Conservation (phyloP, 2,113 vertebrate species). For the Hypocryptadius cinnamomeus region DNA sequence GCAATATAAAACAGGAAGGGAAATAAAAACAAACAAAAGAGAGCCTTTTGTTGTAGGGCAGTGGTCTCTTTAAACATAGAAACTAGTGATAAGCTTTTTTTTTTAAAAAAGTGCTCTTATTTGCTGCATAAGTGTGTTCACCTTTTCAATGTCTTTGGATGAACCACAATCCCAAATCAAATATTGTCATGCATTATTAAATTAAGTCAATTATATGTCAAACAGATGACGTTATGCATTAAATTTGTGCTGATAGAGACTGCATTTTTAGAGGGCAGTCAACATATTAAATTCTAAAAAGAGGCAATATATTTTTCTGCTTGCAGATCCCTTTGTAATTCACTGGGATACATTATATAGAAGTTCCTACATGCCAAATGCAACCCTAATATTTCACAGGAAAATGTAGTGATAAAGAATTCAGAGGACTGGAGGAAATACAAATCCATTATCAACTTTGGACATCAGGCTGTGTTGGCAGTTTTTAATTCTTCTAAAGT, state of each 20-base stretch:
- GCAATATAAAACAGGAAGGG: accelerated
- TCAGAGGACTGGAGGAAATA: conserved; percentile 24
- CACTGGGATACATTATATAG: background rate
- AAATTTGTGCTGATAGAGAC: conserved; percentile 12
- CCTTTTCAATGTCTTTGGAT: background rate
- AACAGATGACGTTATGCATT: conserved; percentile 19
- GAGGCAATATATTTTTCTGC: background rate
- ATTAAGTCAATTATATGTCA: conserved; percentile 46
- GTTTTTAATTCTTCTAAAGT: conserved; percentile 49
- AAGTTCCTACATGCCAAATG: background rate
- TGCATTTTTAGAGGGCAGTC: conserved; percentile 31
- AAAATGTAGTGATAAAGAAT: conserved; percentile 42
- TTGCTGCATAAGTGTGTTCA: background rate
- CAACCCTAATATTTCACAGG: conserved; percentile 38
- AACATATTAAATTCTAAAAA: conserved; percentile 16
- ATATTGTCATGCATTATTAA: conserved; percentile 43
- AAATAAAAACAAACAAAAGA: background rate
- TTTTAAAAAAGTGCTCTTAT: background rate
- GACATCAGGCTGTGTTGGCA: conserved; percentile 28
- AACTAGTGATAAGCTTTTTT: background rate
- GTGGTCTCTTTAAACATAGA: background rate
- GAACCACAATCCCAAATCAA: conserved; percentile 27
- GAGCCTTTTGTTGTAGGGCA: background rate
- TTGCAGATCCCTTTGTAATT: conserved; percentile 29
- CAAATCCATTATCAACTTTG: conserved; percentile 43